Evolutionary conservation across 2,888 invertebrate species (phyloP).

Genomic region (Ametastegia equiseti): DNA sequence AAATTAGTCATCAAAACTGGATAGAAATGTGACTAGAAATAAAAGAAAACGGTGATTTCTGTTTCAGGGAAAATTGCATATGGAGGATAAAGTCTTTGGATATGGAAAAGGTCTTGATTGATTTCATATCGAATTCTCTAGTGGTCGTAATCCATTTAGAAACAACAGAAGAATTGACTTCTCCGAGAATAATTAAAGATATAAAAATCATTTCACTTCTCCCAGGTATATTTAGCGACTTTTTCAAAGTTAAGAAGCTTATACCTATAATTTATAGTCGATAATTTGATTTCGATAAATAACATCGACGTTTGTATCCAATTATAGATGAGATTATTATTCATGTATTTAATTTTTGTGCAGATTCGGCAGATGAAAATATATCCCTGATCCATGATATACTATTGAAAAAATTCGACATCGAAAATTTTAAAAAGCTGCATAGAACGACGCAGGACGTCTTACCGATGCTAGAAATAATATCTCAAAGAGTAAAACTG

Average conservation of each 20-base stretch:
- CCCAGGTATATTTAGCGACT: conserved; percentile 53
- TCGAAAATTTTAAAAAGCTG: conserved; percentile 49
- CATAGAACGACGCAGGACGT: conserved; percentile 62
- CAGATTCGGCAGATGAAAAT: conserved; percentile 55
- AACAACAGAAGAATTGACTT: neutral
- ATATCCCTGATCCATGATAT: conserved; percentile 61
- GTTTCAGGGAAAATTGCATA: conserved; percentile 64
- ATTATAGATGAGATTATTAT: conserved; percentile 35
- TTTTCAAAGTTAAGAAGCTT: too few species aligned
- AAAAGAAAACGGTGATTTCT: neutral
- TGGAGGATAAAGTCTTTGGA: conserved; percentile 61
- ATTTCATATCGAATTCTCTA: conserved; percentile 65
- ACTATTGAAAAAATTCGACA: conserved; percentile 60
- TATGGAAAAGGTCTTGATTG: conserved; percentile 58
- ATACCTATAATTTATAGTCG: neutral
- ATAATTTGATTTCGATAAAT: too few species aligned
- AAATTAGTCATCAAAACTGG: neutral
- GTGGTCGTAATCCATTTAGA: conserved; percentile 56
- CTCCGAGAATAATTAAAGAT: conserved; percentile 44
- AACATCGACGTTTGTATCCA: too few species aligned
- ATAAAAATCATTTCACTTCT: conserved; percentile 61
- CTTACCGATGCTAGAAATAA: conserved; percentile 60
- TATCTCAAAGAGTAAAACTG: conserved; percentile 63
- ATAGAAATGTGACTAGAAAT: neutral
- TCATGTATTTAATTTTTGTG: conserved; percentile 6